A percentile compares a stretch with the other conserved stretches of the same genome.
phyloP scores from a whole-genome alignment of 2,888 invertebrate genomes.

The Campoplex capitator region DNA sequence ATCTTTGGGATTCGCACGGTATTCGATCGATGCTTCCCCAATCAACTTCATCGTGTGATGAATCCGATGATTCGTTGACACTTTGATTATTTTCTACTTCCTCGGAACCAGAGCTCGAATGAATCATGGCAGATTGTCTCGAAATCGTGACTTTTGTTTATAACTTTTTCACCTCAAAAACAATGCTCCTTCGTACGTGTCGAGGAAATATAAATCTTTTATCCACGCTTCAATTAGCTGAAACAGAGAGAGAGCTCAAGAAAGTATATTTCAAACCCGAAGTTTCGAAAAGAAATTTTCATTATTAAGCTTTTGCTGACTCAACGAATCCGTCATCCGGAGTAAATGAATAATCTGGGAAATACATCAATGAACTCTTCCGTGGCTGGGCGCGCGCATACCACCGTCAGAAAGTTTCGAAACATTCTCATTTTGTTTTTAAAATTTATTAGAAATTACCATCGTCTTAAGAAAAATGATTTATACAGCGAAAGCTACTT shows the following conservation, averaged over 20 bases:
- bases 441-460: neutral
- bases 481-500: neutral
- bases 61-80: neutral
- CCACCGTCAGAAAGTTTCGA: too few relatives aligned
- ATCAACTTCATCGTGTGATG: neutral
- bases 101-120: neutral
- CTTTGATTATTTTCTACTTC: neutral
- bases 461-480: neutral
- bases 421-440: too few relatives aligned
- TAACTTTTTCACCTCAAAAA: neutral
- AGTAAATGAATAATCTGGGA: neutral
- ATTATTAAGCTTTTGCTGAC: neutral
- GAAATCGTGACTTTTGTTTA: neutral
- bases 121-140: neutral
- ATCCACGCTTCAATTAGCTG: neutral
- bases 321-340: neutral
- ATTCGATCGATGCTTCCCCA: neutral
- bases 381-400: neutral
- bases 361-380: neutral
- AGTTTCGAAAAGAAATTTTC: conserved; percentile 2
- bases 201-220: neutral
- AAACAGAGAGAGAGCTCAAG: neutral
- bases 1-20: neutral
- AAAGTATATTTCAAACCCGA: neutral
- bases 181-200: neutral